Conservation (phyloP, 1,140 invertebrate genomes). For the Amphibalanus amphitrite region DNA sequence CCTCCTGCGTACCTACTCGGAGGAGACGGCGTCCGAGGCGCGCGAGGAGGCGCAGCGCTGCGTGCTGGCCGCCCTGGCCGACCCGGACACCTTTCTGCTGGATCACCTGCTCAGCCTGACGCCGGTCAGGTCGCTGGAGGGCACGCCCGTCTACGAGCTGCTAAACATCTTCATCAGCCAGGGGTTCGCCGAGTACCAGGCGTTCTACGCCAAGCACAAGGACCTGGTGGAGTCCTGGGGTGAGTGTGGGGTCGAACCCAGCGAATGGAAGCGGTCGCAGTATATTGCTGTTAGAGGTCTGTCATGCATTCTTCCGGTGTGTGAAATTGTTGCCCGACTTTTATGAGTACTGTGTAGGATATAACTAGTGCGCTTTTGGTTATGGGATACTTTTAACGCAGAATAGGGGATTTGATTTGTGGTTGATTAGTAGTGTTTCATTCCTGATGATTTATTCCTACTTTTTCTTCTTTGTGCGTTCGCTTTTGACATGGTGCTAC, state of each 20-base stretch:
- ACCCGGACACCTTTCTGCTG: constrained; percentile 84
- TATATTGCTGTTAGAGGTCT: too few species aligned
- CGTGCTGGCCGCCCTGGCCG: constrained; percentile 82
- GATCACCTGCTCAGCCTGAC: constrained; percentile 84
- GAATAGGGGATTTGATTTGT: too few species aligned
- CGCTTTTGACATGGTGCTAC: too few species aligned
- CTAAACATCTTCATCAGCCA: constrained; percentile 92
- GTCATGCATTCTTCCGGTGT: too few species aligned
- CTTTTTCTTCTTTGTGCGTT: too few species aligned
- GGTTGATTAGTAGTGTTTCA: too few species aligned
- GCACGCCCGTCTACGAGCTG: constrained; percentile 86
- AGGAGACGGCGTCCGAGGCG: constrained; percentile 89
- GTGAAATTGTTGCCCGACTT: too few species aligned
- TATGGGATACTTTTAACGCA: too few species aligned
- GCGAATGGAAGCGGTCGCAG: too few species aligned
- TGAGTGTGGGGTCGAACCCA: constrained; percentile 28
- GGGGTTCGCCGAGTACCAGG: constrained; percentile 69
- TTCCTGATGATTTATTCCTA: too few species aligned
- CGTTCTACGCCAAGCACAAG: constrained; percentile 82
- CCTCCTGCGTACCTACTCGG: constrained; percentile 82
- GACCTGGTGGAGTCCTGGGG: constrained; percentile 79
- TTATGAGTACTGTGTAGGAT: too few species aligned
- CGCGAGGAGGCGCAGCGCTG: constrained; percentile 91
- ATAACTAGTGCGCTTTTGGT: too few species aligned
- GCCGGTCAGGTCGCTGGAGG: constrained; percentile 84